phyloP scores from a whole-genome alignment of 2,797 vertebrate species.

The Centropyge bicolor region DNA sequence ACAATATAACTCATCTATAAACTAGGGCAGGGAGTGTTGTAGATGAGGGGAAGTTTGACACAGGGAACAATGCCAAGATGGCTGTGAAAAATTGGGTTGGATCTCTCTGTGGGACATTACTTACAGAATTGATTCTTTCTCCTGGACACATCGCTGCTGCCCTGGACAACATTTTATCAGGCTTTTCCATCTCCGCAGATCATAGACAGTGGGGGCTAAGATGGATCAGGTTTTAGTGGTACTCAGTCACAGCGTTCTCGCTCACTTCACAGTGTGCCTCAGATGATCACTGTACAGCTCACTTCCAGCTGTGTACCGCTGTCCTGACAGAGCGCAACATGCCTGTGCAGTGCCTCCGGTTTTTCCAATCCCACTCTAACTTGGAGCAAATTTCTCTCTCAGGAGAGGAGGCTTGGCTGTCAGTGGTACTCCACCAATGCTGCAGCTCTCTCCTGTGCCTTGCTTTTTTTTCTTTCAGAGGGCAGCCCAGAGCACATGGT shows the following conservation, averaged over 20 bases:
- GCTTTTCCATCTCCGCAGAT: slow-evolving; percentile 47
- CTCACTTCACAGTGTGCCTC: slow-evolving; percentile 38
- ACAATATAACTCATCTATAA: slow-evolving; percentile 61
- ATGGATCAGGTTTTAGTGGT: slow-evolving; percentile 54
- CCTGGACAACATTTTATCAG: slow-evolving; percentile 61
- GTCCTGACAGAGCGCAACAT: slow-evolving; percentile 47
- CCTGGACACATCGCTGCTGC: slow-evolving; percentile 51
- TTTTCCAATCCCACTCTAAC: slow-evolving; percentile 55
- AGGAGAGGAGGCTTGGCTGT: slow-evolving; percentile 62
- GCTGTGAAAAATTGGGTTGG: slow-evolving; percentile 61
- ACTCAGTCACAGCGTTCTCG: slow-evolving; percentile 34
- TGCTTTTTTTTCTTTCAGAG: slow-evolving; percentile 59
- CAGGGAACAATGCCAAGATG: slow-evolving; percentile 59
- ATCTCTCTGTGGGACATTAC: slow-evolving; percentile 60
- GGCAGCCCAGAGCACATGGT: slow-evolving; percentile 66
- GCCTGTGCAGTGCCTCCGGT: slow-evolving; percentile 38
- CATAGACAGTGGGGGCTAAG: slow-evolving; percentile 30
- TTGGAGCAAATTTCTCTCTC: slow-evolving; percentile 60
- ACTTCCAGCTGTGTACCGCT: slow-evolving; percentile 40
- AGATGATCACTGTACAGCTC: slow-evolving; percentile 31
- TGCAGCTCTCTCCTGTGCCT: slow-evolving; percentile 53
- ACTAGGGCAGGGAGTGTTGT: slow-evolving; percentile 52
- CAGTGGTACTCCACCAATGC: slow-evolving; percentile 60
- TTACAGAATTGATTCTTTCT: slow-evolving; percentile 70
- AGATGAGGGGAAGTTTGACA: slow-evolving; percentile 55